Conservation (phyloP, 2,888 invertebrate species). For the Aleiodes testaceus region DNA sequence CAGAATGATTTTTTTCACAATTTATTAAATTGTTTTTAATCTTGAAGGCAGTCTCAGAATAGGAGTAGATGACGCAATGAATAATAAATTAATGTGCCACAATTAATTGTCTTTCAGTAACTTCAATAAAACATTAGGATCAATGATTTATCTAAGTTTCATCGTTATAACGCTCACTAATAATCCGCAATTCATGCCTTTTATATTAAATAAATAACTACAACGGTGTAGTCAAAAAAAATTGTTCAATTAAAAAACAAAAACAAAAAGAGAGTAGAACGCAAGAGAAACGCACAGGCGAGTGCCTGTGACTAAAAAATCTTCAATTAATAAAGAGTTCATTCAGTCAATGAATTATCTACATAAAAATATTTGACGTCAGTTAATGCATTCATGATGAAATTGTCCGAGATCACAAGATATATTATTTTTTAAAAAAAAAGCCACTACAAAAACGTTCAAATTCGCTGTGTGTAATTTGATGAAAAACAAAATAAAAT, state of each 20-base stretch:
- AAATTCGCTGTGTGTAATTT: slow-evolving; percentile 4
- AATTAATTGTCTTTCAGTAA: slow-evolving; percentile 10
- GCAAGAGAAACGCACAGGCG: neutral
- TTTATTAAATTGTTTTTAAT: slow-evolving; percentile 18
- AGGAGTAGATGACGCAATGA: slow-evolving; percentile 13
- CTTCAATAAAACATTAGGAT: neutral
- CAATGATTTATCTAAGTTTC: slow-evolving; percentile 18
- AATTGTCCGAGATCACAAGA: too few species aligned
- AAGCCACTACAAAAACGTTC: neutral
- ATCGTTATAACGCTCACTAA: slow-evolving; percentile 14
- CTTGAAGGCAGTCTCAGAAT: slow-evolving; percentile 37
- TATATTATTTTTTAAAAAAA: too few species aligned
- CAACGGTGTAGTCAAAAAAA: neutral
- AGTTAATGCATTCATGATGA: too few species aligned
- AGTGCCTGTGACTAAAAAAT: neutral
- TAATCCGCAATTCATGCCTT: slow-evolving; percentile 37
- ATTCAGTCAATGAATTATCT: too few species aligned
- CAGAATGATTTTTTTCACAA: slow-evolving; percentile 14
- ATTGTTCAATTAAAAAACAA: neutral
- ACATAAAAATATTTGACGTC: too few species aligned
- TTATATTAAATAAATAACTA: neutral
- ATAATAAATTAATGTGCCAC: slow-evolving; percentile 11
- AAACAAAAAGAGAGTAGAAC: slow-evolving; percentile 7
- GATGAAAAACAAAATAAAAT: neutral
- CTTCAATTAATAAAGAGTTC: neutral